Conservation (phyloP, 2,888 invertebrate genomes). For the Limnephilus rhombicus region DNA sequence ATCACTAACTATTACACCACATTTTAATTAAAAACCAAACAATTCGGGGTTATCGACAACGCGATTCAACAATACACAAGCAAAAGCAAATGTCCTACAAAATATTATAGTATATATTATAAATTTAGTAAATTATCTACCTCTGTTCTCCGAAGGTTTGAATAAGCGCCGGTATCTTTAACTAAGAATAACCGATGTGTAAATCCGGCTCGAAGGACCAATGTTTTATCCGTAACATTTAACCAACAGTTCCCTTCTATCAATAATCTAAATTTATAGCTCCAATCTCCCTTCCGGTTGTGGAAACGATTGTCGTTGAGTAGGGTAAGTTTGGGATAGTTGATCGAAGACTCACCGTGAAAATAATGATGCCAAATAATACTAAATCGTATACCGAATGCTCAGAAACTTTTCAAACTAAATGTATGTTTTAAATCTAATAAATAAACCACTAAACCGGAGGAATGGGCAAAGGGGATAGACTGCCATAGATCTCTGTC, state of each 20-base stretch:
- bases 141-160: not conserved
- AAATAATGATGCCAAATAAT: not conserved
- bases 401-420: not conserved
- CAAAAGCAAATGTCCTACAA: too few species aligned
- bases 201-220: not conserved
- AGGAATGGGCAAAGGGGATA: too few species aligned
- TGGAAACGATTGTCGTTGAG: slow-evolving; percentile 23
- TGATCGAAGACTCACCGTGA: not conserved
- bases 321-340: slow-evolving; percentile 7
- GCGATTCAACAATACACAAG: too few species aligned
- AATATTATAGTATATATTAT: too few species aligned
- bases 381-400: not conserved
- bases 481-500: too few species aligned
- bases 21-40: too few species aligned
- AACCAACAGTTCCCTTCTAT: not conserved
- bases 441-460: too few species aligned
- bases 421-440: not conserved
- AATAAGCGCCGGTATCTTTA: not conserved
- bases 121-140: not conserved
- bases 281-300: not conserved
- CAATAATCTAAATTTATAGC: slow-evolving; percentile 26
- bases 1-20: too few species aligned
- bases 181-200: not conserved
- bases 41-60: too few species aligned
- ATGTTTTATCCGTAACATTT: not conserved